phyloP scores from a whole-genome alignment of 2,113 vertebrate genomes.

The Saccopteryx bilineata region DNA sequence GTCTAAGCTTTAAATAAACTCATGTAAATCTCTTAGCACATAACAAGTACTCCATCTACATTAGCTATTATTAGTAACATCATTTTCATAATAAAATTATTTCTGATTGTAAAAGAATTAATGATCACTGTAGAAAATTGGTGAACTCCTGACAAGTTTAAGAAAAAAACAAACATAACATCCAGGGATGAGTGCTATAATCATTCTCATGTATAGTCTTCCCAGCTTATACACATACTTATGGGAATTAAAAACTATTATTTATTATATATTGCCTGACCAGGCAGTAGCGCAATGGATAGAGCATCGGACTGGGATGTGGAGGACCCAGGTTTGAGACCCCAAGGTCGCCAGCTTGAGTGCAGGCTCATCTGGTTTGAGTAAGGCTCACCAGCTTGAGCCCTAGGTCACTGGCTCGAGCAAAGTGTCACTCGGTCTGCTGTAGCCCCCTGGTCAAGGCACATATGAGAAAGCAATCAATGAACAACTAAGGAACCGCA shows the following conservation, averaged over 20 bases:
- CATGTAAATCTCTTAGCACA: neutral
- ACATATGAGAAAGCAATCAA: no score
- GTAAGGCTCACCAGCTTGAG: no score
- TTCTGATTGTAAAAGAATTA: constrained; percentile 45
- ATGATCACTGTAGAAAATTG: constrained; percentile 18
- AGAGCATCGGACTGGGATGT: no score
- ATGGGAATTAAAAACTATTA: neutral
- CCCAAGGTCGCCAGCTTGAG: no score
- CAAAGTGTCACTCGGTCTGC: no score
- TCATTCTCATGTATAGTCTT: neutral
- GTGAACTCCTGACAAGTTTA: constrained; percentile 11
- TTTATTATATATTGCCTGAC: no score
- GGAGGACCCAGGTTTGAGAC: no score
- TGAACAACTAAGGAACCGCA: no score
- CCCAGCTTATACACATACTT: neutral
- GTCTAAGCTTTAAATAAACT: constrained; percentile 47
- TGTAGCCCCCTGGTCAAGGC: no score
- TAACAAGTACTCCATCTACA: neutral
- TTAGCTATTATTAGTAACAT: constrained; percentile 40
- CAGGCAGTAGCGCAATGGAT: no score
- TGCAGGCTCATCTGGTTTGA: no score
- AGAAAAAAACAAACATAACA: constrained; percentile 35
- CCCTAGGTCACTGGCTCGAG: no score
- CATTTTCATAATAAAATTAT: constrained; percentile 47
- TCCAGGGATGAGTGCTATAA: neutral